Evolutionary conservation across 2,113 vertebrate species (phyloP).

Genomic region (Mustelus asterias): DNA sequence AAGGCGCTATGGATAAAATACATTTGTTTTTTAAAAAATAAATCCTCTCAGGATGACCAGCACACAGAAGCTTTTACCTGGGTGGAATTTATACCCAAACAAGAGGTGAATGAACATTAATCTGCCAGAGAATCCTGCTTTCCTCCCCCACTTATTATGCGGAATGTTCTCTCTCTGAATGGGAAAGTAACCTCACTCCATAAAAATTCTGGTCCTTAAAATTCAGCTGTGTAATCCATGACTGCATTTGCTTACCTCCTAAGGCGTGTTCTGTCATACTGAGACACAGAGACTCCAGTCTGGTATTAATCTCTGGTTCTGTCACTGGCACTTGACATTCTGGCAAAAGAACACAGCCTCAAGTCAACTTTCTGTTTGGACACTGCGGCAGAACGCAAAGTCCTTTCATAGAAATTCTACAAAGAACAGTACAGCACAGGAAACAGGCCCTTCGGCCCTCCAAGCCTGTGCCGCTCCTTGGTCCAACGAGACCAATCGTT

Average conservation of each 20-base stretch:
- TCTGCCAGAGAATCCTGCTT: not conserved
- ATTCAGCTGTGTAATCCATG: not conserved
- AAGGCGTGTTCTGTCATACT: constrained; percentile 96
- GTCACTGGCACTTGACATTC: constrained; percentile 85
- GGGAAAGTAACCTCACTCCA: constrained; percentile 22
- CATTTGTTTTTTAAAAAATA: not conserved
- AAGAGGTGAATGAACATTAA: not conserved
- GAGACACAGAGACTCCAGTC: constrained; percentile 92
- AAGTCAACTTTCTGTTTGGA: not conserved
- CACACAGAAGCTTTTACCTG: no score
- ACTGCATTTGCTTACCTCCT: constrained; percentile 67
- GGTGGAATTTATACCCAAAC: not conserved
- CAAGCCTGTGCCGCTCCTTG: no score
- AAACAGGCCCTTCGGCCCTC: no score
- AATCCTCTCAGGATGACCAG: not conserved
- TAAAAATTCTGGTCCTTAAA: no score
- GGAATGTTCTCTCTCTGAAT: constrained; percentile 31
- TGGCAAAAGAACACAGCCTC: constrained; percentile 43
- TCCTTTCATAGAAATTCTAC: no score
- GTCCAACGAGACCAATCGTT: no score
- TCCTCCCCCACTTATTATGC: not conserved
- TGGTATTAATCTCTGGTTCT: constrained; percentile 90
- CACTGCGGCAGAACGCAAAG: not conserved
- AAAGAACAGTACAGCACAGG: no score
- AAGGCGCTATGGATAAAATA: not conserved